These are phyloP conservation scores for Dryadula phaetusa DNA, from an alignment of 2,888 invertebrate species.

Conservation along the genomic window DNA sequence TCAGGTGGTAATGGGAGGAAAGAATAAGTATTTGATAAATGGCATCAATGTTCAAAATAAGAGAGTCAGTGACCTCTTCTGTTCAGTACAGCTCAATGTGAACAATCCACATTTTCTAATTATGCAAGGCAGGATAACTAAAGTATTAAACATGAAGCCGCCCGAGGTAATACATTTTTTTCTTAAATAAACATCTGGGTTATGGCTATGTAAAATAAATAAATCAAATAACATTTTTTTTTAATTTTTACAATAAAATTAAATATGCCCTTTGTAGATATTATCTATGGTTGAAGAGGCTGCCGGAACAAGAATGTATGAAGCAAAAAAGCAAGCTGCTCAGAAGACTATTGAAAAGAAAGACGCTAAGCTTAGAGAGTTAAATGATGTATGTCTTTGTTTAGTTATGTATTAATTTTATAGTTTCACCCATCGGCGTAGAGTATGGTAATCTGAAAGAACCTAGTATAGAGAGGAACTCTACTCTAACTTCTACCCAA, in stretches of 20 bases:
- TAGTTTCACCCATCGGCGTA: background rate
- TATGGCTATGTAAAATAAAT: no score
- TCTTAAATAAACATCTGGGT: no score
- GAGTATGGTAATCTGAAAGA: no score
- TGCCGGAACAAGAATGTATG: conserved; percentile 98
- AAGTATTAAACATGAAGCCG: conserved; percentile 99
- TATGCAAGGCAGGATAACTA: conserved; percentile 99
- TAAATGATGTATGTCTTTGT: conserved; percentile 87
- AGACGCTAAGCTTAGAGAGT: conserved; percentile 94
- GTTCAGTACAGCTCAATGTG: conserved; percentile 98
- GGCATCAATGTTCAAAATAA: conserved; percentile 95
- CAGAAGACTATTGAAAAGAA: conserved; percentile 96
- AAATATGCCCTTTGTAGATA: conserved; percentile 82
- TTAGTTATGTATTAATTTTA: background rate
- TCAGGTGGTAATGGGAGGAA: conserved; percentile 92
- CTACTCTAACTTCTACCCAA: no score
- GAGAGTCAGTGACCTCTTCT: conserved; percentile 96
- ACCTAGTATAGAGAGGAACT: no score
- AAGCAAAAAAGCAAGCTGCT: conserved; percentile 94
- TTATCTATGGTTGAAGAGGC: conserved; percentile 99
- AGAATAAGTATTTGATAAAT: conserved; percentile 97
- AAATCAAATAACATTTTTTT: no score
- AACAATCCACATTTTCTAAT: conserved; percentile 99
- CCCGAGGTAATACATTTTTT: conserved; percentile 95
- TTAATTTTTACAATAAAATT: no score